Base-by-base conservation (phyloP, 1,140 invertebrate species). In the Frieseomelitta varia region DNA sequence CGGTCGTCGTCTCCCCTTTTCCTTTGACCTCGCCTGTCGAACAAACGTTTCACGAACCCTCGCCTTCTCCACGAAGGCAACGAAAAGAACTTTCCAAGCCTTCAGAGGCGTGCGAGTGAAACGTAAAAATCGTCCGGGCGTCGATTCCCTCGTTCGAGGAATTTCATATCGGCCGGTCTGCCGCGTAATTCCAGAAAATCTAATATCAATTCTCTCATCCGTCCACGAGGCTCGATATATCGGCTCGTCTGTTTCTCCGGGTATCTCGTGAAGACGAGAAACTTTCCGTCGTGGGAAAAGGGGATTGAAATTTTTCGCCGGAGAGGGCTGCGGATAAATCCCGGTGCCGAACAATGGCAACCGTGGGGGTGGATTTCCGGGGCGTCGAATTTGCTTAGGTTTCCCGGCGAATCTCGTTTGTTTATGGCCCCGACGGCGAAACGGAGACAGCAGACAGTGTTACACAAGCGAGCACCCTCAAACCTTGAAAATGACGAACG, bases 141-240 rank as follows among this genome's bases (percentile, higher is more conserved):
- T 61, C 74, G 74, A 76, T 75, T 75, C 39, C 39, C 39, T 30
- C 55, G 12, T 15, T 4, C 55, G n/a, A 47, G 10, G 24, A 34
- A 77, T 65, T 63, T 63, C 58, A 63, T 77, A 77, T 63, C 74
- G 72, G 17, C 72, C 30, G 39, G 24, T 21, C 17, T 21, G 34
- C 14, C 74, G 15, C 74, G 58, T 76, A 79, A 68, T 34, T 55
- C 51, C 30, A 34, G 63, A 21, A 68, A 79, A 79, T 79, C 27
- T 68, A 65, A 68, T 79, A 79, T 55, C 77, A 68, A 79, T 79
- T 79, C 51, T 24, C 24, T 34, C 24, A 11, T 47, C 14, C 56
- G 30, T 76, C 15, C 56, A 12, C 55, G 73, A 58, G 56, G 39
- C 58, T 51, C 65, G 24, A 79, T 79, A 71, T 79, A 69, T 39